These are phyloP conservation scores for Nymphicus hollandicus DNA, from an alignment of 2,113 vertebrate species.

Conservation along the genomic window DNA sequence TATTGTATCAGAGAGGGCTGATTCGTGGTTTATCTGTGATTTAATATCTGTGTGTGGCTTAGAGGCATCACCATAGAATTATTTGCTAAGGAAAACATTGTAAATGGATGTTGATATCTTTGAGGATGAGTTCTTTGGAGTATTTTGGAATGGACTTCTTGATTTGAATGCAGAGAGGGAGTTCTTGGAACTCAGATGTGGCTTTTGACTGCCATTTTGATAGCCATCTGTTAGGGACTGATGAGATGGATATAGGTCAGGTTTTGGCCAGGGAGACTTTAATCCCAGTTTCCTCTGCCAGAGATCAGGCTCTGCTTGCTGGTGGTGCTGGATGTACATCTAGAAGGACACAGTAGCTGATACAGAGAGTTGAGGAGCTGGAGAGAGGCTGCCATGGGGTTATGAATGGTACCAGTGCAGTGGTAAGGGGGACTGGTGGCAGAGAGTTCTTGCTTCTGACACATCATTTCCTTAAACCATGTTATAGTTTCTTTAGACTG, in stretches of 20 bases:
- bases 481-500: neutral
- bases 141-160: neutral
- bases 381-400: neutral
- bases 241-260: neutral
- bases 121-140: neutral
- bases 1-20: neutral
- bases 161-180: too few relatives aligned
- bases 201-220: neutral
- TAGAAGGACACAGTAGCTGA: neutral
- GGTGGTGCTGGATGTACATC: neutral
- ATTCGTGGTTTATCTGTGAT: neutral
- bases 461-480: neutral
- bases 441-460: neutral
- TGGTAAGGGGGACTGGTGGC: neutral
- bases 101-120: neutral
- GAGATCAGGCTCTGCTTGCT: neutral
- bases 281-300: neutral
- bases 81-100: neutral
- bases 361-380: neutral
- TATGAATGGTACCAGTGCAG: neutral
- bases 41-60: neutral
- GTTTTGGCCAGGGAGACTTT: neutral
- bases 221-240: neutral
- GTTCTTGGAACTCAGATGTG: neutral
- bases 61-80: neutral